Evolutionary conservation across 2,113 vertebrate species (phyloP).

Genomic region (Plestiodon gilberti): DNA sequence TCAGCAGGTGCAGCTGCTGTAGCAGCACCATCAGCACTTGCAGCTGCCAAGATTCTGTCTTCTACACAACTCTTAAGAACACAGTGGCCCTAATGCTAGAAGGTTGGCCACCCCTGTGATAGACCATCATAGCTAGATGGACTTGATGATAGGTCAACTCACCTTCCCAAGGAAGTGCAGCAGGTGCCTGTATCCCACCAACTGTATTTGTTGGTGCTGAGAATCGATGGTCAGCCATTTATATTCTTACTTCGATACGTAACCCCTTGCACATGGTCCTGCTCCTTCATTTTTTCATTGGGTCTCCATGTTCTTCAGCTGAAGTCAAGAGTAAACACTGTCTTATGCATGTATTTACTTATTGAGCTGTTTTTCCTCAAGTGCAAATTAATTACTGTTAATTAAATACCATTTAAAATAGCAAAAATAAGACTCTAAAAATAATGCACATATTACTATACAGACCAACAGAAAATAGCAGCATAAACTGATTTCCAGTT

Average conservation of each 20-base stretch:
- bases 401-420: background rate
- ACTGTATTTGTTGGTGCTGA: background rate
- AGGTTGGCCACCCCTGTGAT: too few species aligned
- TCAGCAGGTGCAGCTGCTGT: too few species aligned
- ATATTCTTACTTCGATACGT: background rate
- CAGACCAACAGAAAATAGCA: background rate
- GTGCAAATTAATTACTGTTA: background rate
- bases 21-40: too few species aligned
- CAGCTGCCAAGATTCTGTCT: too few species aligned
- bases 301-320: background rate
- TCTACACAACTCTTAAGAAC: too few species aligned
- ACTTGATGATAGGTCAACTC: background rate
- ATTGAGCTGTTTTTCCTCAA: too few species aligned
- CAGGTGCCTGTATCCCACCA: background rate
- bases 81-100: too few species aligned
- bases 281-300: background rate
- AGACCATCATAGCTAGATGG: too few species aligned
- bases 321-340: background rate
- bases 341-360: too few species aligned
- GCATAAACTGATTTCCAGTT: background rate
- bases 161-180: background rate
- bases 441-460: background rate
- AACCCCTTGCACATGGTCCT: background rate
- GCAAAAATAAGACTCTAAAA: background rate
- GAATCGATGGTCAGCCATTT: background rate